Evolutionary conservation across 2,113 vertebrate genomes (phyloP).

Genomic region (Dromas ardeola): DNA sequence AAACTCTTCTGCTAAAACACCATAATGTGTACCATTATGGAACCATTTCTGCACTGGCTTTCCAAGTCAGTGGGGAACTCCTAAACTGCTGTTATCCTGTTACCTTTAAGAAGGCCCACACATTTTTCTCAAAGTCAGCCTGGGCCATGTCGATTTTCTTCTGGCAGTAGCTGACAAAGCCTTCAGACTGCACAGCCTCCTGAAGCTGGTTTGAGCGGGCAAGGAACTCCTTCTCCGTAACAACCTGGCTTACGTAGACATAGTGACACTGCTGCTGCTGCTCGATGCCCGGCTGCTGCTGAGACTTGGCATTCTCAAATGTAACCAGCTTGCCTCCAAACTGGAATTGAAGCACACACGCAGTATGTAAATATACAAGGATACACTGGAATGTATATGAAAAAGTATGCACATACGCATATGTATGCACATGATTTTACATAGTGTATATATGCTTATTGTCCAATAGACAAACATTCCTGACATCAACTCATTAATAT

Average conservation of each 20-base stretch:
- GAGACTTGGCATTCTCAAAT: slow-evolving; percentile 79
- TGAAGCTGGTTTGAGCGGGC: slow-evolving; percentile 87
- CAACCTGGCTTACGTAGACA: slow-evolving; percentile 90
- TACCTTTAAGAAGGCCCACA: slow-evolving; percentile 98
- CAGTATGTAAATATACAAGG: background rate
- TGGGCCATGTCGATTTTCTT: slow-evolving; percentile 83
- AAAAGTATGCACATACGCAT: background rate
- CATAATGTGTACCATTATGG: background rate
- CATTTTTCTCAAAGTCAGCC: slow-evolving; percentile 87
- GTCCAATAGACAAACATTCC: background rate
- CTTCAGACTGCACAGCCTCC: slow-evolving; percentile 81
- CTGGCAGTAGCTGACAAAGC: slow-evolving; percentile 88
- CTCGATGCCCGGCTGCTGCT: slow-evolving; percentile 75
- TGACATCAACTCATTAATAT: background rate
- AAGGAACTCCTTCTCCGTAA: slow-evolving; percentile 89
- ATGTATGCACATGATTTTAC: background rate
- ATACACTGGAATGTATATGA: background rate
- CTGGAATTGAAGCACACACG: slow-evolving; percentile 60
- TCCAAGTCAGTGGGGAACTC: background rate
- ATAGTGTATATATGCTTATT: background rate
- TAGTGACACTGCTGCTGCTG: slow-evolving; percentile 68
- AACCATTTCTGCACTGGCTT: background rate
- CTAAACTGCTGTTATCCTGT: background rate
- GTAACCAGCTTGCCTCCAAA: slow-evolving; percentile 96
- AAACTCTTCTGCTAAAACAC: background rate